Evolutionary conservation across 2,888 invertebrate genomes (phyloP), one percentile per base, ranked within the genome.

Genomic region (Dicyrtomina minuta): DNA sequence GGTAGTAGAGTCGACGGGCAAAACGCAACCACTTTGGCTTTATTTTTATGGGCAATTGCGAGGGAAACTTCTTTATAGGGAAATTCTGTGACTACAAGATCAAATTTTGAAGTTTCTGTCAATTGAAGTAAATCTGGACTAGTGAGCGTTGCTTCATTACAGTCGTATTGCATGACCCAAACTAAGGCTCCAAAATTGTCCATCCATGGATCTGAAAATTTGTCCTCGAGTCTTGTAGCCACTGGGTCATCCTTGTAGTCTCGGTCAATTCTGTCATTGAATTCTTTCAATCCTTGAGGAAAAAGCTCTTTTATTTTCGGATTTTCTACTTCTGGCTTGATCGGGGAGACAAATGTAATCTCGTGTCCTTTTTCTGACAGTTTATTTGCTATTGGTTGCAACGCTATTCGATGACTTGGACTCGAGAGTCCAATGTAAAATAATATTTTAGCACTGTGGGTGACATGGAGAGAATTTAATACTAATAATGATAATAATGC

Each of bases 261-360:
- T 20, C 10, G n/a, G 27, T n/a, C 39, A 15, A 39, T 15, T n/a
- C 33, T 4, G 5, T 58, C 58, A 12, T 58, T 58, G 1, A 58
- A 2, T 2, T 13, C 8, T 5, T 17, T 1, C 17, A 58, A 8
- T n/a, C 12, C 58, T 41, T 58, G 33, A 1, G 58, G 33, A n/a
- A 33, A 58, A 39, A 39, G 33, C 15, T 33, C 39, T 20, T 33
- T 39, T 5, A 58, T 58, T n/a, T 58, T 58, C 20, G 58, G 33
- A 27, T 33, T 15, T 1, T 17, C 13, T n/a, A 33, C 58, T 41
- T 58, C 39, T 12, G 58, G 39, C 12, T 58, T 58, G 41, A 58
- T 33, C 12, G 58, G 58, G 4, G 58, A 33, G 33, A 58, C 5
- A 17, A 58, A 33, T 15, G 58, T 58, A 17, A 58, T 39, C 12